A percentile compares a stretch with the other conserved stretches of the same genome.
These are phyloP conservation scores for Blastobasis adustella DNA, from an alignment of 2,888 invertebrate genomes.

Conservation along the genomic window DNA sequence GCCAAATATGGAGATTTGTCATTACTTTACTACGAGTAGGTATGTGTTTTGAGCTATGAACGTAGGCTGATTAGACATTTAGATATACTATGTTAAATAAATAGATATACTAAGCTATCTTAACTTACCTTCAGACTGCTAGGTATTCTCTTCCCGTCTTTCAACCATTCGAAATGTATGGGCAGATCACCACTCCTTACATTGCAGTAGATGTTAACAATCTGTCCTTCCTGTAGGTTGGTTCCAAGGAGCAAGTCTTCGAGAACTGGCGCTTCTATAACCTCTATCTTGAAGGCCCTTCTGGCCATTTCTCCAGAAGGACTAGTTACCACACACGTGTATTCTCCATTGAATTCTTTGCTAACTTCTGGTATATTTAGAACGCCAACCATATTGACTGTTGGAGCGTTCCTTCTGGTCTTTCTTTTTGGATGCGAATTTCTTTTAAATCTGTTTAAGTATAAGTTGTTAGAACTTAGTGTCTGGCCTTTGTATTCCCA, in stretches of 20 bases:
- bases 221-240: slow-evolving; percentile 87
- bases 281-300: slow-evolving; percentile 78
- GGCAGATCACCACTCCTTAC: slow-evolving; percentile 82
- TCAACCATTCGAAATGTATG: slow-evolving; percentile 81
- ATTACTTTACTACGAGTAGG: too few species aligned
- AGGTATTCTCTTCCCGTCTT: slow-evolving; percentile 78
- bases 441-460: slow-evolving; percentile 53
- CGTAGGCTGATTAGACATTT: too few species aligned
- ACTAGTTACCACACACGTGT: slow-evolving; percentile 85
- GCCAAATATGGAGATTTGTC: too few species aligned
- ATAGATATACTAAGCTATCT: too few species aligned
- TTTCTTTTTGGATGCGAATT: slow-evolving; percentile 32
- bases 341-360: slow-evolving; percentile 82
- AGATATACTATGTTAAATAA: too few species aligned
- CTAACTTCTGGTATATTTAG: slow-evolving; percentile 76
- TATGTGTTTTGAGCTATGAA: too few species aligned
- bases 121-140: slow-evolving; percentile 75
- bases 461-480: slow-evolving; percentile 47
- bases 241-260: slow-evolving; percentile 87
- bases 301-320: slow-evolving; percentile 77
- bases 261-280: slow-evolving; percentile 84
- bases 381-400: slow-evolving; percentile 69
- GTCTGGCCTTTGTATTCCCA: slow-evolving; percentile 64
- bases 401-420: slow-evolving; percentile 39
- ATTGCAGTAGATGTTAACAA: slow-evolving; percentile 88